These are phyloP conservation scores for Tretioscincus oriximinensis DNA, from an alignment of 2,113 vertebrate species.

Conservation along the genomic window DNA sequence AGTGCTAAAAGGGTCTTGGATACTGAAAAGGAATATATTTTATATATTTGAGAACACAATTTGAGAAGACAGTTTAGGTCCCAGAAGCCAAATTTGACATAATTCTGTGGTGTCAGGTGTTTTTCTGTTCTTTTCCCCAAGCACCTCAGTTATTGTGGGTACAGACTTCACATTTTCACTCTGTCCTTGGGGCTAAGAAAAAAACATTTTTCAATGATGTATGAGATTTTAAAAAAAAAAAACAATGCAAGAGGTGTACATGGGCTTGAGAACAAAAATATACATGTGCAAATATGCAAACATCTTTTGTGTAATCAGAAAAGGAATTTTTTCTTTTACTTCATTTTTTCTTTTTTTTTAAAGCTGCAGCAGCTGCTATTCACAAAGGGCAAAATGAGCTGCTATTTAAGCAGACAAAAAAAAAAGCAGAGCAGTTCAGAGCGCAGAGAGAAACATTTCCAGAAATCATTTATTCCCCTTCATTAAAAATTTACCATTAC, in stretches of 20 bases:
- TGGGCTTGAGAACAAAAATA: constrained; percentile 12
- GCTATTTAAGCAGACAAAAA: constrained; percentile 12
- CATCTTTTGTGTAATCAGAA: constrained; percentile 23
- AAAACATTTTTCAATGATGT: constrained; percentile 1
- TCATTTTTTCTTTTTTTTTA: not conserved
- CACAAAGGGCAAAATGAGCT: constrained; percentile 38
- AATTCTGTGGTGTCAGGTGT: constrained; percentile 48
- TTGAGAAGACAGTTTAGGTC: constrained; percentile 24
- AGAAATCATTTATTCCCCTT: constrained; percentile 45
- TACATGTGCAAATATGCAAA: constrained; percentile 1
- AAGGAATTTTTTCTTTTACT: constrained; percentile 26
- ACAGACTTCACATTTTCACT: not conserved
- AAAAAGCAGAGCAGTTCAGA: constrained; percentile 18
- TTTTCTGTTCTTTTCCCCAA: not conserved
- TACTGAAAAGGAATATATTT: constrained; percentile 34
- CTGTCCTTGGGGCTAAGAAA: not conserved
- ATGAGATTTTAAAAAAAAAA: constrained; percentile 42
- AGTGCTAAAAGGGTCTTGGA: too few relatives aligned
- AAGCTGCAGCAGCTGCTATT: constrained; percentile 7
- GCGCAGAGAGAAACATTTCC: constrained; percentile 28
- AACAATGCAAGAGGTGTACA: constrained; percentile 43
- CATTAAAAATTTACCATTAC: constrained; percentile 49
- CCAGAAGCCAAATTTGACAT: constrained; percentile 40
- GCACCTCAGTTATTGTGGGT: constrained; percentile 37
- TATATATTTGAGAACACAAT: constrained; percentile 35